A percentile compares a stretch with the other conserved stretches of the same genome.
phyloP scores from a whole-genome alignment of 2,797 vertebrate genomes.

The Lacerta viridis region DNA sequence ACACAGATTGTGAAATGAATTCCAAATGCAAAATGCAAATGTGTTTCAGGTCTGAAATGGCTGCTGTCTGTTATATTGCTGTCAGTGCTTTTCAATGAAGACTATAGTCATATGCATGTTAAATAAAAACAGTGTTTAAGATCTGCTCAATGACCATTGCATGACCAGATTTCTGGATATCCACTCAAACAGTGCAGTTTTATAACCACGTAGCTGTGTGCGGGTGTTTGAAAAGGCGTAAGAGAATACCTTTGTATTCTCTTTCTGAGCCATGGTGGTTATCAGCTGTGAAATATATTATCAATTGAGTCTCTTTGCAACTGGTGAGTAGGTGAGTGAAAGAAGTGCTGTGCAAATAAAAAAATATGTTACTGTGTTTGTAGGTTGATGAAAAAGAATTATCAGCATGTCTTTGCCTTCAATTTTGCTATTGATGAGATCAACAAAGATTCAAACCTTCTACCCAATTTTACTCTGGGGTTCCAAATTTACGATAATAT shows the following conservation, averaged over 20 bases:
- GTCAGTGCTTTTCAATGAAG: not conserved
- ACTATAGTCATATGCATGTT: not conserved
- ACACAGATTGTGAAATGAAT: not conserved
- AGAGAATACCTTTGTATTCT: no score
- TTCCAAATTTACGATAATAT: conserved; percentile 4
- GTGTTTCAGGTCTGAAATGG: not conserved
- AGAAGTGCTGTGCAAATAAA: not conserved
- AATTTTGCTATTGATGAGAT: not conserved
- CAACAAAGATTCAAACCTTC: not conserved
- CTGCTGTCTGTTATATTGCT: not conserved
- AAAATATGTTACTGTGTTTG: not conserved
- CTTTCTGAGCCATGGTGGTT: no score
- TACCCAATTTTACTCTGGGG: not conserved
- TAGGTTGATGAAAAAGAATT: conserved; percentile 3
- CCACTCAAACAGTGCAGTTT: no score
- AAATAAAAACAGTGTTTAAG: not conserved
- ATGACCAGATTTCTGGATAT: not conserved
- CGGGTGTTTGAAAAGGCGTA: no score
- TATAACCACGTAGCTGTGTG: no score
- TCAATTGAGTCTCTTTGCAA: no score
- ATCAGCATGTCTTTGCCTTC: conserved; percentile 6
- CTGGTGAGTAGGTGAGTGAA: no score
- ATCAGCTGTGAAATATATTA: no score
- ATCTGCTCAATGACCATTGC: not conserved
- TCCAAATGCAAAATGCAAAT: not conserved